phyloP scores from a whole-genome alignment of 2,888 invertebrate species.

The Dolomedes plantarius region DNA sequence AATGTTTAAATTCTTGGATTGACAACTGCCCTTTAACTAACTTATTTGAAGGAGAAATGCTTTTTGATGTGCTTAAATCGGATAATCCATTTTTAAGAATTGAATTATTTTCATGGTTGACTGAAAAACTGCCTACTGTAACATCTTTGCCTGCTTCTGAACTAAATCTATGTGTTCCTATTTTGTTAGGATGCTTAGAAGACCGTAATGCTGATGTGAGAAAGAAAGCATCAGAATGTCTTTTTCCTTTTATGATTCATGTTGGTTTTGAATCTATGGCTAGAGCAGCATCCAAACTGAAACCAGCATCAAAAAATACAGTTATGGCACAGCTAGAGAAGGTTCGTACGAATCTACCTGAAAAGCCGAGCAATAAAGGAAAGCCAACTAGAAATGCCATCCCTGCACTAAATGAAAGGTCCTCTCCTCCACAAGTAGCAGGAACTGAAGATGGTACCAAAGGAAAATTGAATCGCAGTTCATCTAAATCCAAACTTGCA shows the following conservation, averaged over 20 bases:
- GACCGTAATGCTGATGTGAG: slow-evolving; percentile 94
- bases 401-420: slow-evolving; percentile 22
- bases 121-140: slow-evolving; percentile 85
- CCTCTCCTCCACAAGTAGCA: slow-evolving; percentile 47
- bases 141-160: slow-evolving; percentile 87
- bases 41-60: slow-evolving; percentile 91
- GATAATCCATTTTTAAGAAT: slow-evolving; percentile 89
- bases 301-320: slow-evolving; percentile 79
- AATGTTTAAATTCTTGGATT: slow-evolving; percentile 91
- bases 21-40: slow-evolving; percentile 84
- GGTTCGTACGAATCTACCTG: slow-evolving; percentile 87
- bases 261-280: slow-evolving; percentile 88
- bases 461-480: slow-evolving; percentile 55
- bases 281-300: slow-evolving; percentile 86
- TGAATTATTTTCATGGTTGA: slow-evolving; percentile 90
- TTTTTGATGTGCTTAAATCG: slow-evolving; percentile 88
- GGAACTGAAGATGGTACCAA: slow-evolving; percentile 50
- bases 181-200: slow-evolving; percentile 88
- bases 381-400: slow-evolving; percentile 75
- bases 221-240: slow-evolving; percentile 91
- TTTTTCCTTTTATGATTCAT: slow-evolving; percentile 94
- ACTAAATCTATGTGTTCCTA: slow-evolving; percentile 85
- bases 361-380: slow-evolving; percentile 81
- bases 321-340: slow-evolving; percentile 90
- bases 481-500: slow-evolving; percentile 67